Conservation (phyloP, 1,140 invertebrate genomes). For the Brachionus asplanchnoidis region DNA sequence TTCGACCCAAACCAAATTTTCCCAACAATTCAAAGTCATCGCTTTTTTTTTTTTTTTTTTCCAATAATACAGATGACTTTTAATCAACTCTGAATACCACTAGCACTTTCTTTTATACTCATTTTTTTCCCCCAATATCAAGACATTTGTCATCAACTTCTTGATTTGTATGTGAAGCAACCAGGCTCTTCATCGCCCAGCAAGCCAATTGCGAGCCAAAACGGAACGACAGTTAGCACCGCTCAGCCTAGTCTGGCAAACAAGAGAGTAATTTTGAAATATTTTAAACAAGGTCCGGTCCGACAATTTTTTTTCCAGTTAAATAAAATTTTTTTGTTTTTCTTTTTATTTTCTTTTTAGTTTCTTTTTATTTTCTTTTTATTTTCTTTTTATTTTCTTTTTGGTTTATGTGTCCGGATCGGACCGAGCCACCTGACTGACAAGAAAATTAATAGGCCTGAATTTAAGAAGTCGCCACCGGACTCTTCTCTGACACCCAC, state of each 20-base stretch:
- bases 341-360: neutral
- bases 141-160: constrained; percentile 93
- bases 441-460: neutral
- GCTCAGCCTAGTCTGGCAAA: constrained; percentile 25
- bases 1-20: too few relatives aligned
- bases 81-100: neutral
- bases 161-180: constrained; percentile 63
- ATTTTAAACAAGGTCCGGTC: neutral
- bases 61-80: too few relatives aligned
- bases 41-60: too few relatives aligned
- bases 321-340: neutral
- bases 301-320: neutral
- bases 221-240: neutral
- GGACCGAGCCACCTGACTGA: neutral
- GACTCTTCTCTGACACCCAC: neutral
- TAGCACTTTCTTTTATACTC: neutral
- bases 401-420: neutral
- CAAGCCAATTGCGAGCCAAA: neutral
- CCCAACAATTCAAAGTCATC: too few relatives aligned
- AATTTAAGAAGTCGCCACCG: neutral
- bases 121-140: constrained; percentile 42
- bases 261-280: constrained; percentile 38
- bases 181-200: neutral
- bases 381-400: neutral
- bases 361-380: neutral